These are phyloP conservation scores for Atrichornis clamosus DNA, from an alignment of 2,113 vertebrate genomes.

Conservation along the genomic window DNA sequence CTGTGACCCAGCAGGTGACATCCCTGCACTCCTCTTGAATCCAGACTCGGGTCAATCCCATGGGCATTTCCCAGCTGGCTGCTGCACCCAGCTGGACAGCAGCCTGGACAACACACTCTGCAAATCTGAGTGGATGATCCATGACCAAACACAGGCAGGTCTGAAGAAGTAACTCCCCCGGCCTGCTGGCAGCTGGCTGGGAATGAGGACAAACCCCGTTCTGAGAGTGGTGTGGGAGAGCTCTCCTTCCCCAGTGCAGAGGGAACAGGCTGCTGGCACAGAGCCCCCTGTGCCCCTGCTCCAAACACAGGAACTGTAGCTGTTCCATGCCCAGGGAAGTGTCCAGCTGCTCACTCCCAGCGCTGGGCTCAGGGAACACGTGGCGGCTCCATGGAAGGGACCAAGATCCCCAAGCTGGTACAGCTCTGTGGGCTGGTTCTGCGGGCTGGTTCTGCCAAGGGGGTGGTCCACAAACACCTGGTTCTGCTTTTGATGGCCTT, in stretches of 20 bases:
- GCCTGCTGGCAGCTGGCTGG: not conserved
- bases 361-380: not conserved
- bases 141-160: not conserved
- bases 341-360: not conserved
- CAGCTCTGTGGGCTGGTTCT: not conserved
- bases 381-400: not conserved
- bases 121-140: not conserved
- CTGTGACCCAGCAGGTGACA: not conserved
- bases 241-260: not conserved
- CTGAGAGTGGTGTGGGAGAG: not conserved
- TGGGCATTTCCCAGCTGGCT: not conserved
- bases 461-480: not conserved
- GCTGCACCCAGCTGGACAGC: not conserved
- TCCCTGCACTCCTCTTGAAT: not conserved
- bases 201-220: rapidly evolving
- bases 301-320: not conserved
- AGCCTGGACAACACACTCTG: not conserved
- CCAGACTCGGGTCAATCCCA: rapidly evolving
- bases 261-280: not conserved
- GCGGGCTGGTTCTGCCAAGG: not conserved
- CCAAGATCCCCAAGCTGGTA: not conserved
- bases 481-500: not conserved
- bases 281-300: not conserved
- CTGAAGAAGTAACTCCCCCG: not conserved
- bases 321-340: rapidly evolving